Evolutionary conservation across 1,140 invertebrate species (phyloP), one percentile per base, ranked within the genome.

Genomic region (Bombus affinis): DNA sequence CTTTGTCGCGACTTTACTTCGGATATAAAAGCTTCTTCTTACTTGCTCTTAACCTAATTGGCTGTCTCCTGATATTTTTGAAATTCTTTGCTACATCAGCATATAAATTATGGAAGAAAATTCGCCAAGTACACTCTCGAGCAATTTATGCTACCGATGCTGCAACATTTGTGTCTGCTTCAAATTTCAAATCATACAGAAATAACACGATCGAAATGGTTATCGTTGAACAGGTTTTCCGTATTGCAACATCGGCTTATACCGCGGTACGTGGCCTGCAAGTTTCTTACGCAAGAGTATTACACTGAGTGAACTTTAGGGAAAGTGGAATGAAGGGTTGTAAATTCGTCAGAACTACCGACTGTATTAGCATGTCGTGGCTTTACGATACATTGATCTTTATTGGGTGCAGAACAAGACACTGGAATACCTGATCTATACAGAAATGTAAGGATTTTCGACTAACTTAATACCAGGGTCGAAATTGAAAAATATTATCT

Each of bases 101-200:
- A 18, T 39, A 37, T 37, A 39, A 59, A 76, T 59, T 22, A 53
- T 28, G 1, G 35, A 39, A 18, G 25, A 18, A 53, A 76, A 76
- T 59, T 59, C 12, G 32, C 25, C 28, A 59, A 76, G 53, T n/a
- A 28, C 35, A 18, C 10, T 22, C 18, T 9, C 12, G 5, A 32
- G 12, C 12, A 65, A 13, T 32, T 39, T 18, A 37, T 42, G 39
- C 22, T 28, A 73, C 10, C 42, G 28, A 73, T 25, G 15, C 28
- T 10, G 18, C 1, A n/a, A 28, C n/a, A 28, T 22, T 44, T 39
- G 59, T 18, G 47, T 18, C 35, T 35, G 39, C n/a, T 15, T 32
- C 76, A 22, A 78, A 32, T 65, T 78, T 68, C 77, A 68, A 79
- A 79, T 79, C 62, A 62, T 66, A 32, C 77, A 44, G 62, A 79